A percentile compares a stretch with the other conserved stretches of the same genome.
Conservation (phyloP, 1,140 invertebrate genomes). For the Brachionus rubens region DNA sequence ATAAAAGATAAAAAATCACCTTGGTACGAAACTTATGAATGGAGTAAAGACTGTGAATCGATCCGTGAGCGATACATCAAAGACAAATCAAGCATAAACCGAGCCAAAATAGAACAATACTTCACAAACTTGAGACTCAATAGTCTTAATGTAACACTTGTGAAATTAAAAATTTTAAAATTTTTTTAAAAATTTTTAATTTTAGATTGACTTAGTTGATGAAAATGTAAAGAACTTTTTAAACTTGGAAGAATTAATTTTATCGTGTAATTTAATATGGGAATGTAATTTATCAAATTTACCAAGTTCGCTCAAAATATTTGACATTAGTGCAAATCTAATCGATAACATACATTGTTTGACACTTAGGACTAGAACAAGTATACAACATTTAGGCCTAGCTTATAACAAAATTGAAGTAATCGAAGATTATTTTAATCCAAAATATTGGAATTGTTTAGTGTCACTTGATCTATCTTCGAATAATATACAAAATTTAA, state of each 20-base stretch:
- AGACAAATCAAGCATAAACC: not conserved
- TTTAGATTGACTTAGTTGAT: slow-evolving; percentile 18
- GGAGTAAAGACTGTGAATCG: slow-evolving; percentile 28
- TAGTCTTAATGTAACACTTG: not conserved
- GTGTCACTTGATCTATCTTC: slow-evolving; percentile 15
- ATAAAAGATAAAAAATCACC: slow-evolving; percentile 45
- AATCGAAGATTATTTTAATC: slow-evolving; percentile 22
- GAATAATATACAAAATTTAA: slow-evolving; percentile 18
- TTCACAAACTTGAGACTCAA: slow-evolving; percentile 37
- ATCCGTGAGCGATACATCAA: slow-evolving; percentile 25
- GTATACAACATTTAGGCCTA: slow-evolving; percentile 20
- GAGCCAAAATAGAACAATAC: not conserved
- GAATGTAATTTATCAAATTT: slow-evolving; percentile 13
- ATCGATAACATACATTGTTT: slow-evolving; percentile 1
- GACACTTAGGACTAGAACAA: not conserved
- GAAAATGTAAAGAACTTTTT: slow-evolving; percentile 14
- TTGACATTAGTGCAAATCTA: slow-evolving; percentile 18
- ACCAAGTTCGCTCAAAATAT: slow-evolving; percentile 27
- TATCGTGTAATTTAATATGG: slow-evolving; percentile 13
- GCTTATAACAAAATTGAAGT: slow-evolving; percentile 1
- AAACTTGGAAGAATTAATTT: slow-evolving; percentile 10
- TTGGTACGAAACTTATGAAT: slow-evolving; percentile 29
- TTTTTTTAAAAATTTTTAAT: not conserved
- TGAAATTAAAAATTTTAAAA: not conserved
- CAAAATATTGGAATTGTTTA: slow-evolving; percentile 14